A percentile compares a stretch with the other conserved stretches of the same genome.
Conservation (phyloP, 2,113 vertebrate genomes). For the Caretta caretta region DNA sequence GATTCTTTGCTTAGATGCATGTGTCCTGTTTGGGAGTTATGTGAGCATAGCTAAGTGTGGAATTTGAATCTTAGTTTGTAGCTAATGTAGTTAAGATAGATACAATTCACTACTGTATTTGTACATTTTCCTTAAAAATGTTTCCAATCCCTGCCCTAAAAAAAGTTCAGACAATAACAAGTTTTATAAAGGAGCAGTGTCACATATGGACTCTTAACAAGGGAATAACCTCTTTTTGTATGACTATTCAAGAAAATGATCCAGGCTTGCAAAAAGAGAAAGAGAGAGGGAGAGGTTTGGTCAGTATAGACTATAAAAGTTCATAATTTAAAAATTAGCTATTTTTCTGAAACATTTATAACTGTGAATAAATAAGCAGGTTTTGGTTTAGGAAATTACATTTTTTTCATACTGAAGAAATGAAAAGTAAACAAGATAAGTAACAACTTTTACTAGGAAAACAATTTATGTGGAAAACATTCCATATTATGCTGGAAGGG, state of each 20-base stretch:
- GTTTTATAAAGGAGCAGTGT: not conserved
- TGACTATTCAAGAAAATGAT: not conserved
- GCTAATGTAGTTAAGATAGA: not conserved
- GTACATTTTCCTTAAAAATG: not conserved
- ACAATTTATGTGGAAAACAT: not conserved
- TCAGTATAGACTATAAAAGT: not conserved
- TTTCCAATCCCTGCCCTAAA: not conserved
- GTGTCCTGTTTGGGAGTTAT: not conserved
- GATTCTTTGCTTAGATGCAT: constrained; percentile 1
- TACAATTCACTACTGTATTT: not conserved
- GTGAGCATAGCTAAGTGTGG: not conserved
- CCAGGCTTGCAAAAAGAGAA: not conserved
- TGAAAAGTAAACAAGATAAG: not conserved
- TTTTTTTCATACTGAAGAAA: not conserved
- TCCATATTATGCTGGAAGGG: too few species aligned
- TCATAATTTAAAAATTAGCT: not conserved
- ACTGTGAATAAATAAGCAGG: not conserved
- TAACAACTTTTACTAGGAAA: not conserved
- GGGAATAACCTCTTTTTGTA: not conserved
- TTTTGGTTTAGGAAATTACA: not conserved
- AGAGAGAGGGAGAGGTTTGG: not conserved
- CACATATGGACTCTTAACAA: not conserved
- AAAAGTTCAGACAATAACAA: not conserved
- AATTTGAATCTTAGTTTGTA: not conserved
- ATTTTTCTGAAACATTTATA: not conserved